Evolutionary conservation across 2,888 invertebrate genomes (phyloP), one percentile per base, ranked within the genome.

Genomic region (Ennomos fuscantarius): DNA sequence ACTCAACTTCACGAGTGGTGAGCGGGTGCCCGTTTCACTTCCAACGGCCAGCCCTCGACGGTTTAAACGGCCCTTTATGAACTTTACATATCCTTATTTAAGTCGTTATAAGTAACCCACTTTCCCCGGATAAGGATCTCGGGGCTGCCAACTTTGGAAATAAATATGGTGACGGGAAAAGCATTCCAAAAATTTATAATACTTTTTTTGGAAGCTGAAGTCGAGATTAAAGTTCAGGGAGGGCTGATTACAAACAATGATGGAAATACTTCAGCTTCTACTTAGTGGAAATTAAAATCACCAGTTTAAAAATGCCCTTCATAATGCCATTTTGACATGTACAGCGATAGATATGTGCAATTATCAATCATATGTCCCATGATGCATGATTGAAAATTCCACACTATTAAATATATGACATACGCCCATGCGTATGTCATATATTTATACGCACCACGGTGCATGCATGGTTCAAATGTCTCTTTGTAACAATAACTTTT

Each of bases 81-180:
- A 66, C 65, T 71, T 69, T 68, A 64, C 68, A 70, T 69, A 66
- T 70, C 65, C 68, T 66, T 66, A 64, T 63, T 65, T 65, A 63
- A 69, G 64, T 68, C 63, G 63, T 69, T 69, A 69, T 65, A 64
- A 68, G 65, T 66, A 68, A 64, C 65, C 66, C 63, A 66, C 66
- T 70, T 66, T 50, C 35, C 15, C 45, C 40, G 61, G 60, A 62
- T 62, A 63, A 63, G 63, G 56, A 55, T 64, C 59, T 46, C 47
- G 42, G 61, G 43, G 37, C 50, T 62, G 57, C 55, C 52, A 58
- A 66, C 62, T 62, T 63, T 56, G 47, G 55, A 63, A 64, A 64
- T 62, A 59, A 63, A 63, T 64, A 66, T 58, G 53, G 56, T 32
- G 42, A 57, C 43, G 52, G 51, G 53, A 49, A 40, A 51, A 35